Percentiles rank a stretch among this genome's conserved stretches.
These are phyloP conservation scores for Tetheella fluctuosa DNA, from an alignment of 2,888 invertebrate genomes.

Conservation along the genomic window DNA sequence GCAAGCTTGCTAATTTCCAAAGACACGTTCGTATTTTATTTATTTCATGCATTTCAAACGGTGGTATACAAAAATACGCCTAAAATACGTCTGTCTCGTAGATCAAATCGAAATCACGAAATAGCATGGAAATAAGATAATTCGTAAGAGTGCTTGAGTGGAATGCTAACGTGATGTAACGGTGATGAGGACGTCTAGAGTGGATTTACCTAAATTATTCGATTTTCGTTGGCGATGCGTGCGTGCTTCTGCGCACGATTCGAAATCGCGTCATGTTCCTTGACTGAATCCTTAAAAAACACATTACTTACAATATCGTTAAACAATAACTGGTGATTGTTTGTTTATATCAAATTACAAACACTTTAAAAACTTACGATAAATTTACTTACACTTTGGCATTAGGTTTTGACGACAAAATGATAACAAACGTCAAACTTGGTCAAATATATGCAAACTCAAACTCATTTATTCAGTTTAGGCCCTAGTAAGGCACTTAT, in stretches of 20 bases:
- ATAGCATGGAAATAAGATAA: conserved; percentile 72
- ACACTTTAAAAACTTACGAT: too few relatives aligned
- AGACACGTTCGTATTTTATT: conserved; percentile 40
- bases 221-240: conserved; percentile 66
- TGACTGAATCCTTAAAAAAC: neutral
- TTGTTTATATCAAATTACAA: neutral
- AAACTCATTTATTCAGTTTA: too few relatives aligned
- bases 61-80: conserved; percentile 42
- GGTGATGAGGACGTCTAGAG: conserved; percentile 68
- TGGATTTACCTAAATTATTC: conserved; percentile 79
- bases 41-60: conserved; percentile 40
- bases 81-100: conserved; percentile 37
- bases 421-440: too few relatives aligned
- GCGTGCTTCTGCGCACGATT: conserved; percentile 55
- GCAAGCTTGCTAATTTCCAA: conserved; percentile 38
- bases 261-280: conserved; percentile 34
- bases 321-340: too few relatives aligned
- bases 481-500: too few relatives aligned
- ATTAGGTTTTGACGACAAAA: too few relatives aligned
- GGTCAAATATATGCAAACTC: too few relatives aligned
- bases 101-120: conserved; percentile 64
- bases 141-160: conserved; percentile 56
- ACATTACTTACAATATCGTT: too few relatives aligned
- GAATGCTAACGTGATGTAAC: conserved; percentile 74
- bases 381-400: too few relatives aligned